Base-by-base conservation (phyloP, 2,113 vertebrate genomes). In the Irena cyanogastra region DNA sequence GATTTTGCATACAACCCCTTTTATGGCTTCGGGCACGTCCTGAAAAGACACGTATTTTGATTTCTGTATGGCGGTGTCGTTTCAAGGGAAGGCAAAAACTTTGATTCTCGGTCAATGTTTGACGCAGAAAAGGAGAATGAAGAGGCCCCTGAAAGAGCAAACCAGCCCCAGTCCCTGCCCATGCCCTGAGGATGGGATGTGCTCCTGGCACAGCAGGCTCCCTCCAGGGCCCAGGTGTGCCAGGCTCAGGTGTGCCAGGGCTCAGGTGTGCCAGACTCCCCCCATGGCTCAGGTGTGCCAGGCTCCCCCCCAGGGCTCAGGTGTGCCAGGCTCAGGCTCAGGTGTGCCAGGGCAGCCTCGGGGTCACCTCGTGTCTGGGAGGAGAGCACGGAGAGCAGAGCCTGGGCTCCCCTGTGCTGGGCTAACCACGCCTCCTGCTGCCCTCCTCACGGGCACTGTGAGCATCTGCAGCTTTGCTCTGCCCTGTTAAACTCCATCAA, bases 151-250 rank as follows among this genome's bases (percentile, higher is more conserved):
- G 39, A 0, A 2, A 7, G 11, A n/a, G 22, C 31, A 59, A 42
- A 31, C 16, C 54, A 30, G 1, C 7, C 9, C 18, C n/a, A 4
- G 1, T 0, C 35, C 33, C 53, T 1, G 13, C 17, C 0, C 0
- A 0, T 5, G 22, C 1, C n/a, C 60, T 1, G 30, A 7, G 5
- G 4, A 9, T 1, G 1, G 59, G 45, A 5, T 0, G 4, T 1
- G 11, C 63, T 49, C 30, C 79, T 54, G 18, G 4, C 52, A 22
- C 42, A 2, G 59, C 59, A 23, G 31, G 26, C 9, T 44, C 16
- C 39, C 42, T 4, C 28, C n/a, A n/a, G n/a, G n/a, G n/a, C n/a
- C n/a, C n/a, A n/a, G n/a, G n/a, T n/a, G n/a, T n/a, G n/a, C n/a
- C n/a, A n/a, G n/a, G n/a, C n/a, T n/a, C n/a, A n/a, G n/a, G n/a